A percentile compares a stretch with the other conserved stretches of the same genome.
These are phyloP conservation scores for Lota lota DNA, from an alignment of 2,113 vertebrate genomes.

Conservation along the genomic window DNA sequence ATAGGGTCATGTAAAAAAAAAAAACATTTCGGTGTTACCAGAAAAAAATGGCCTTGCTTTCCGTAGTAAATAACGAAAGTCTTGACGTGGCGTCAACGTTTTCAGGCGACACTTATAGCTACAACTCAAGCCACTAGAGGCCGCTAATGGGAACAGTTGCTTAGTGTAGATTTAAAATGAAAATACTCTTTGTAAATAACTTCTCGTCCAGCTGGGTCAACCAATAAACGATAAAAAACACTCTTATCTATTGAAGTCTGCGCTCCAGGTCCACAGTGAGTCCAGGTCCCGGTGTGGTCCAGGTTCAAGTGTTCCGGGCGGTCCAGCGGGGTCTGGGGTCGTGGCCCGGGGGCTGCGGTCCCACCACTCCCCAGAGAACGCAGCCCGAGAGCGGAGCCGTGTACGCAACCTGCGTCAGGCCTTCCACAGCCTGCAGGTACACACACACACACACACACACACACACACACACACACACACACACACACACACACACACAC, in stretches of 20 bases:
- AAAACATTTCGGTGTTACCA: too few relatives aligned
- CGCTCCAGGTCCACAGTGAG: constrained; percentile 36
- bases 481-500: background rate
- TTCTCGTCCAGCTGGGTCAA: too few relatives aligned
- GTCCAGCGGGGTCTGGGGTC: constrained; percentile 3
- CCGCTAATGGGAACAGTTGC: too few relatives aligned
- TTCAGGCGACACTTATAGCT: too few relatives aligned
- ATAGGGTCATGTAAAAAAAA: too few relatives aligned
- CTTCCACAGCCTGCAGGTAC: constrained; percentile 81
- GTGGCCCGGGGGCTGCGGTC: constrained; percentile 31
- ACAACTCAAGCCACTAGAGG: too few relatives aligned
- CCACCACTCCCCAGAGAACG: constrained; percentile 75
- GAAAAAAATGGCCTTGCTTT: too few relatives aligned
- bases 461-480: background rate
- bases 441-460: background rate
- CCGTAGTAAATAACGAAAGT: too few relatives aligned
- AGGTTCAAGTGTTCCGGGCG: background rate
- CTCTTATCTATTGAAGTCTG: background rate
- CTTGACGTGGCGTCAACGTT: too few relatives aligned
- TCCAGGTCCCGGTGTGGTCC: constrained; percentile 22
- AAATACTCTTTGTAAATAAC: too few relatives aligned
- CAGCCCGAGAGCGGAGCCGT: constrained; percentile 75
- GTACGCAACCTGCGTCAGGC: constrained; percentile 81
- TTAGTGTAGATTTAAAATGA: too few relatives aligned
- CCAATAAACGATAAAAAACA: background rate